Conservation (phyloP, 2,888 invertebrate species). For the Lithophane socia region DNA sequence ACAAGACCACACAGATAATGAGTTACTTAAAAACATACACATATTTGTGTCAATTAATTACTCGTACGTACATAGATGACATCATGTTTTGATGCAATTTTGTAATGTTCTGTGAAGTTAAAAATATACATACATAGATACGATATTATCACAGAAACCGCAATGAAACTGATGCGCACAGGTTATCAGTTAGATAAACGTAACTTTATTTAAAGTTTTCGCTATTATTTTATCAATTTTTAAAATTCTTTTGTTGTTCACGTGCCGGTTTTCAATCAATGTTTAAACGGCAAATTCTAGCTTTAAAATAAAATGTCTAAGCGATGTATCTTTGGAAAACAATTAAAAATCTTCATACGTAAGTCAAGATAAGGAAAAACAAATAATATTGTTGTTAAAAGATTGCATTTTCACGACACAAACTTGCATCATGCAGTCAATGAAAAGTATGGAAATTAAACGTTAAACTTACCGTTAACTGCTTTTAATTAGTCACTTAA, state of each 20-base stretch:
- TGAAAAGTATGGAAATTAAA: conserved; percentile 7
- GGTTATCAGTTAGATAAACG: conserved; percentile 11
- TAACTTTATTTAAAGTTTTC: background rate
- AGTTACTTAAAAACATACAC: conserved; percentile 10
- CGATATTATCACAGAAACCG: conserved; percentile 7
- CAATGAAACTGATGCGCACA: background rate
- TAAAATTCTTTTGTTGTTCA: background rate
- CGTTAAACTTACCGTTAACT: conserved; percentile 37
- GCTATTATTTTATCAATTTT: background rate
- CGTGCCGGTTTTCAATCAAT: conserved; percentile 19
- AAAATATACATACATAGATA: background rate
- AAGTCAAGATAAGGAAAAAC: conserved; percentile 37
- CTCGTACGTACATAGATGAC: background rate
- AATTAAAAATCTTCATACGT: conserved; percentile 2
- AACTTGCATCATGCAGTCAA: conserved; percentile 27
- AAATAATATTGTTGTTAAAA: conserved; percentile 37
- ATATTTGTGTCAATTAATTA: conserved; percentile 12
- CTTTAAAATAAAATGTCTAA: background rate
- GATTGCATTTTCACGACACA: background rate
- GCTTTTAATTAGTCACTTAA: background rate
- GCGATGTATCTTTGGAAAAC: background rate
- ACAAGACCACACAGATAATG: background rate
- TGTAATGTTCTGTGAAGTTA: background rate
- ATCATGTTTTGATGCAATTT: conserved; percentile 22
- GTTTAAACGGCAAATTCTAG: background rate